Evolutionary conservation across 2,888 invertebrate genomes (phyloP).

Genomic region (Leptinotarsa juncta): DNA sequence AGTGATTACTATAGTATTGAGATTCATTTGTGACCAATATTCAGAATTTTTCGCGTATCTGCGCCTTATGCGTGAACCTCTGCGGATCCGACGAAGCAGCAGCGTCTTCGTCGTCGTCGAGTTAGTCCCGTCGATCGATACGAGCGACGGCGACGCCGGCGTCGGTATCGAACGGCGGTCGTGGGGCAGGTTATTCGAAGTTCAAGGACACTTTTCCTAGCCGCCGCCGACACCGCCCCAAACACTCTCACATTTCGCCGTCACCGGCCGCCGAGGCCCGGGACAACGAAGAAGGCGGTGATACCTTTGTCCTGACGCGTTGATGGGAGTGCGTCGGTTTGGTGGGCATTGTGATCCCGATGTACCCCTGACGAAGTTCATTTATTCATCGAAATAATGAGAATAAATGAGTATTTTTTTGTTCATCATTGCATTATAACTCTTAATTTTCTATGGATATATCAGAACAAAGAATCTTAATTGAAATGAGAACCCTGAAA

Average conservation of each 20-base stretch:
- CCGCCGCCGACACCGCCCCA: slow-evolving; percentile 52
- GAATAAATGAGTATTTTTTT: no score
- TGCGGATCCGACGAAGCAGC: not conserved
- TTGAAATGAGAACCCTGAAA: no score
- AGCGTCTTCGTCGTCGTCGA: slow-evolving; percentile 6
- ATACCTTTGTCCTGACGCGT: not conserved
- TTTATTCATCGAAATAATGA: no score
- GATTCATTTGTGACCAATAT: no score
- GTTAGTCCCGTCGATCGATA: slow-evolving; percentile 52
- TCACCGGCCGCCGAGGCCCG: slow-evolving; percentile 1
- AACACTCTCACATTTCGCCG: slow-evolving; percentile 19
- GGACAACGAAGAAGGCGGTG: slow-evolving; percentile 1
- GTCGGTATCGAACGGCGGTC: slow-evolving; percentile 53
- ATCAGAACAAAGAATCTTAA: no score
- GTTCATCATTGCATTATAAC: no score
- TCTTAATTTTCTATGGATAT: no score
- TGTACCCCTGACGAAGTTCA: no score
- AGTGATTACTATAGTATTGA: no score
- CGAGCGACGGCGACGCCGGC: slow-evolving; percentile 44
- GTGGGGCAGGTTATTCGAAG: slow-evolving; percentile 66
- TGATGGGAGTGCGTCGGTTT: not conserved
- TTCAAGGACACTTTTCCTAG: slow-evolving; percentile 62
- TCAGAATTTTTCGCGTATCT: no score
- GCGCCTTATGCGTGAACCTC: not conserved
- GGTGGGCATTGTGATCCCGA: no score